phyloP scores from a whole-genome alignment of 2,113 vertebrate species.

The Macquaria australasica region DNA sequence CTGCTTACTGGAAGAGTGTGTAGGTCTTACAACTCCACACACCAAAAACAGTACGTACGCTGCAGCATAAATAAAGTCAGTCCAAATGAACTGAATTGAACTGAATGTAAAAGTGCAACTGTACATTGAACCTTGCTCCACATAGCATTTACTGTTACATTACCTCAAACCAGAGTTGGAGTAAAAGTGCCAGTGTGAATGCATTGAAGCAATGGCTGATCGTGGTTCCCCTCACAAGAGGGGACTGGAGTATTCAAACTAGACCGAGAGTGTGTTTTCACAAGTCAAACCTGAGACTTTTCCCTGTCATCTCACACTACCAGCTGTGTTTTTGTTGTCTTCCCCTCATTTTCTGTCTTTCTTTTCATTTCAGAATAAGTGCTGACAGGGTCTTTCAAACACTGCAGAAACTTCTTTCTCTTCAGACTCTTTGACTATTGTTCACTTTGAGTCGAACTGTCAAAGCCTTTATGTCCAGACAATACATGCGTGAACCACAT shows the following conservation, averaged over 20 bases:
- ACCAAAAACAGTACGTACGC: conserved; percentile 2
- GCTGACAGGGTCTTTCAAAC: conserved; percentile 66
- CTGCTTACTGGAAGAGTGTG: conserved; percentile 20
- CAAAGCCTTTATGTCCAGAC: conserved; percentile 46
- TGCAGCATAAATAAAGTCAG: neutral
- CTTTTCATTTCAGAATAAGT: conserved; percentile 61
- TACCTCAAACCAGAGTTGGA: neutral
- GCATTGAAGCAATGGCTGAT: conserved; percentile 9
- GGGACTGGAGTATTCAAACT: conserved; percentile 39
- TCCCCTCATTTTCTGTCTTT: conserved; percentile 50
- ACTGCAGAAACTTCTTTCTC: conserved; percentile 18
- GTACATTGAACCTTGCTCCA: neutral
- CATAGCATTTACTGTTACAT: neutral
- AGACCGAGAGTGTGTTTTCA: conserved; percentile 61
- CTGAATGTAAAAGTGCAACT: neutral
- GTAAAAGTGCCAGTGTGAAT: neutral
- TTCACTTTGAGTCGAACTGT: conserved; percentile 47
- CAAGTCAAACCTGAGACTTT: conserved; percentile 47
- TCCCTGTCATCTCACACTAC: conserved; percentile 57
- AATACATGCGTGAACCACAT: conserved; percentile 23
- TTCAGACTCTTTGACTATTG: conserved; percentile 53
- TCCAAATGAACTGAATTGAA: neutral
- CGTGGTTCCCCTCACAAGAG: conserved; percentile 34
- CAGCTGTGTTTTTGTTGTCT: conserved; percentile 79
- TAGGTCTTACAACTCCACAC: neutral